Percentiles rank a stretch among this genome's conserved stretches.
phyloP scores from a whole-genome alignment of 2,113 vertebrate genomes.

The Vimba vimba region DNA sequence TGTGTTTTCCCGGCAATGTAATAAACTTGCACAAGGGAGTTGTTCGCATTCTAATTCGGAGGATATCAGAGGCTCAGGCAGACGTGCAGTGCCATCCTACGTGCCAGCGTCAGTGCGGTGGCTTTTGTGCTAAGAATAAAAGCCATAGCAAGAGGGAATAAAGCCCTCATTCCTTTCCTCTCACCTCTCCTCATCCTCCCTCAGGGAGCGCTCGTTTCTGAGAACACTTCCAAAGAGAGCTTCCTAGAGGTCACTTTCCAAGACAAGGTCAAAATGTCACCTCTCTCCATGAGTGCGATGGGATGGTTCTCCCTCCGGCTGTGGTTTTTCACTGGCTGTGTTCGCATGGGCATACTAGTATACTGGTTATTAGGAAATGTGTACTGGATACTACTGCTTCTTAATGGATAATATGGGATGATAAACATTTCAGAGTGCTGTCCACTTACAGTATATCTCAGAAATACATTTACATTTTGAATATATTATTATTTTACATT shows the following conservation, averaged over 20 bases:
- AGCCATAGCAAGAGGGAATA: slow-evolving; percentile 24
- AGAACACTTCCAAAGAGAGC: slow-evolving; percentile 17
- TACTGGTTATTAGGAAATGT: neutral
- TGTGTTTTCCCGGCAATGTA: neutral
- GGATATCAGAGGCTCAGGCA: slow-evolving; percentile 13
- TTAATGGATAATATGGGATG: too few species aligned
- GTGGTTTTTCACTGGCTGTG: neutral
- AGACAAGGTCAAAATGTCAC: slow-evolving; percentile 42
- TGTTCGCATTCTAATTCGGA: neutral
- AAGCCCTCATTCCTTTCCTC: slow-evolving; percentile 1
- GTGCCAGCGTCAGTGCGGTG: neutral
- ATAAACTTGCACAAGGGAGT: slow-evolving; percentile 12
- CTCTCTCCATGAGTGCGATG: neutral
- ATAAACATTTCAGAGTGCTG: too few species aligned
- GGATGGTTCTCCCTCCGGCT: neutral
- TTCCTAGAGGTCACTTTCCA: slow-evolving; percentile 25
- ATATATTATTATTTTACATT: too few species aligned
- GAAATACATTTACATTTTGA: too few species aligned
- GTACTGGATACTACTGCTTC: neutral
- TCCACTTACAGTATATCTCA: too few species aligned
- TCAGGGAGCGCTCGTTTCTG: neutral
- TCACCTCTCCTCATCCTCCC: slow-evolving; percentile 28
- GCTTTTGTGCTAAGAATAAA: slow-evolving; percentile 19
- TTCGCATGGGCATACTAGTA: neutral
- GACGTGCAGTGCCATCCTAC: slow-evolving; percentile 5